Conservation (phyloP, 2,797 vertebrate genomes). For the Poecilia gillii region DNA sequence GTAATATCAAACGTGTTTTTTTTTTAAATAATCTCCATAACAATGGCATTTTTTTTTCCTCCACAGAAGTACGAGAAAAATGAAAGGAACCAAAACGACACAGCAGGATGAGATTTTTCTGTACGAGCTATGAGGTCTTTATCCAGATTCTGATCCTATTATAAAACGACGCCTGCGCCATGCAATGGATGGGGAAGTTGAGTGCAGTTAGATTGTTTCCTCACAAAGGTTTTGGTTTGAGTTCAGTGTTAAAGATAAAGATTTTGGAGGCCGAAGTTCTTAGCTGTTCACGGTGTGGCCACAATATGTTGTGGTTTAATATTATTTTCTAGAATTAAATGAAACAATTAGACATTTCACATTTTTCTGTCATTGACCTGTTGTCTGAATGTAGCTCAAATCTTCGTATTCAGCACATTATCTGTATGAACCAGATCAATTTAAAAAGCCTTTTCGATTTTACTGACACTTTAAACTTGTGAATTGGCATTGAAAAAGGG, state of each 20-base stretch:
- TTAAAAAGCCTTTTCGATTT: background rate
- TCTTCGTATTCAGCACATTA: background rate
- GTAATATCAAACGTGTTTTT: background rate
- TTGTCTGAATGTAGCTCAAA: background rate
- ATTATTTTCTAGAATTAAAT: background rate
- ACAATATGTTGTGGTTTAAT: constrained; percentile 13
- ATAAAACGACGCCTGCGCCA: background rate
- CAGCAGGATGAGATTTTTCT: constrained; percentile 46
- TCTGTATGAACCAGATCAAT: background rate
- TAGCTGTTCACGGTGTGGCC: constrained; percentile 31
- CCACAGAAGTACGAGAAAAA: constrained; percentile 12
- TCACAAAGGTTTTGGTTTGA: constrained; percentile 51
- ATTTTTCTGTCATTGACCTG: background rate
- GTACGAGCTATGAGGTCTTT: constrained; percentile 54
- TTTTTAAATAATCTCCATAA: background rate
- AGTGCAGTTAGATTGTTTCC: constrained; percentile 29
- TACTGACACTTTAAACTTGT: background rate
- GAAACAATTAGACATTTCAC: background rate
- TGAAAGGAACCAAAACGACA: constrained; percentile 1
- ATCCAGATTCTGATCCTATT: constrained; percentile 62
- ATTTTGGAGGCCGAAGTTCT: constrained; percentile 29
- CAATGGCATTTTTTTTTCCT: background rate
- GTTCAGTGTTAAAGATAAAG: constrained; percentile 42
- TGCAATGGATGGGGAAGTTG: constrained; percentile 35
- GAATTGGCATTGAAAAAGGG: background rate